Conservation (phyloP, 2,113 vertebrate genomes). For the Thalassarche chlororhynchos region DNA sequence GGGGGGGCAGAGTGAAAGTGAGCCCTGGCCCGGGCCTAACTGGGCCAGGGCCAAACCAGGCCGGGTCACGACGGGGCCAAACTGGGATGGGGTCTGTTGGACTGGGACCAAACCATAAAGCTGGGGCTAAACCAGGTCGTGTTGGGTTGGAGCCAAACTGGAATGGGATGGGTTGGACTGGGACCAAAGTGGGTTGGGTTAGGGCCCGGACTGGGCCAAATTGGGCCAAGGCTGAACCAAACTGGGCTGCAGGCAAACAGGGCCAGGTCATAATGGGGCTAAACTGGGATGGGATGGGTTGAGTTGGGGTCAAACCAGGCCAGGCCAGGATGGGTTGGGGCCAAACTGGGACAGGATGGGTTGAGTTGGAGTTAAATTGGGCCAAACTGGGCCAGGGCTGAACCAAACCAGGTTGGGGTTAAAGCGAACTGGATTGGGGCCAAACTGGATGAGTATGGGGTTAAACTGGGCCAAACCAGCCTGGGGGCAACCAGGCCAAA, state of each 20-base stretch:
- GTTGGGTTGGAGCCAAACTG: neutral
- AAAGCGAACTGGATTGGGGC: neutral
- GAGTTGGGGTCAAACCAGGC: too few species aligned
- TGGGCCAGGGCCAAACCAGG: neutral
- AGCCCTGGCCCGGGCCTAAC: neutral
- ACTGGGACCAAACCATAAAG: neutral
- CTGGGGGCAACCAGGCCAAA: neutral
- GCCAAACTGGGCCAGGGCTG: neutral
- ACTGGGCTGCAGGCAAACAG: neutral
- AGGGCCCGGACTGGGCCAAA: neutral
- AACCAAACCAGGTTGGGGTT: neutral
- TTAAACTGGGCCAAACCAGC: neutral
- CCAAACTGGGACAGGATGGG: too few species aligned
- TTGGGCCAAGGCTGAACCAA: neutral
- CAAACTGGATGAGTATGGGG: neutral
- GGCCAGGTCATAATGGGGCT: neutral
- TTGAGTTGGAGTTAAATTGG: neutral
- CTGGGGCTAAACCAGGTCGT: too few species aligned
- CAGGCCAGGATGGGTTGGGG: too few species aligned
- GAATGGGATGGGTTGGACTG: neutral
- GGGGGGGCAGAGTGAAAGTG: neutral
- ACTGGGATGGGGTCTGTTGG: neutral
- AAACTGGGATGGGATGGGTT: too few species aligned
- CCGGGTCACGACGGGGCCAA: neutral
- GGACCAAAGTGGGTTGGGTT: neutral